phyloP scores from a whole-genome alignment of 2,888 invertebrate species.

The Microplitis manilae region DNA sequence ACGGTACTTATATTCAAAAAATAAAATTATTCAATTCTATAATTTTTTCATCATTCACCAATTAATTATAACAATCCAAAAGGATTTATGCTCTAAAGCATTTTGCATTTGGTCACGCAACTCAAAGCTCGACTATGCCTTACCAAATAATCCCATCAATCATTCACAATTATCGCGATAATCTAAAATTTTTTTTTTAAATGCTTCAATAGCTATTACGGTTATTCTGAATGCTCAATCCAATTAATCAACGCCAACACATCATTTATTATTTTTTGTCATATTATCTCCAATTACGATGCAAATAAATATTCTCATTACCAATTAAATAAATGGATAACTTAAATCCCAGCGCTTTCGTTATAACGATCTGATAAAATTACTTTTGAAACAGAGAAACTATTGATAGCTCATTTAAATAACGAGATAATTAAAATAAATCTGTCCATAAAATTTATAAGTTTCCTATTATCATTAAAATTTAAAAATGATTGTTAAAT shows the following conservation, averaged over 20 bases:
- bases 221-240: neutral
- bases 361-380: too few relatives aligned
- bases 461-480: too few relatives aligned
- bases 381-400: too few relatives aligned
- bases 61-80: conserved; percentile 21
- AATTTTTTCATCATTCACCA: conserved; percentile 19
- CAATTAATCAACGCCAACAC: neutral
- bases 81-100: conserved; percentile 48
- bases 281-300: neutral
- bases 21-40: neutral
- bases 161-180: conserved; percentile 35
- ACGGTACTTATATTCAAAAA: too few relatives aligned
- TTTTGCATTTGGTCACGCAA: conserved; percentile 24
- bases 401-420: too few relatives aligned
- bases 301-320: too few relatives aligned
- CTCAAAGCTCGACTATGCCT: conserved; percentile 26
- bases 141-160: conserved; percentile 20
- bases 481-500: neutral
- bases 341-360: too few relatives aligned
- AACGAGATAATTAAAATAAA: too few relatives aligned
- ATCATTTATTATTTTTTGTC: neutral
- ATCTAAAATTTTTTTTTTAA: neutral
- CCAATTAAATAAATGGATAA: too few relatives aligned
- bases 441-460: too few relatives aligned
- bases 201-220: neutral